Evolutionary conservation across 2,888 invertebrate species (phyloP).

Genomic region (Cylindroiulus punctatus): DNA sequence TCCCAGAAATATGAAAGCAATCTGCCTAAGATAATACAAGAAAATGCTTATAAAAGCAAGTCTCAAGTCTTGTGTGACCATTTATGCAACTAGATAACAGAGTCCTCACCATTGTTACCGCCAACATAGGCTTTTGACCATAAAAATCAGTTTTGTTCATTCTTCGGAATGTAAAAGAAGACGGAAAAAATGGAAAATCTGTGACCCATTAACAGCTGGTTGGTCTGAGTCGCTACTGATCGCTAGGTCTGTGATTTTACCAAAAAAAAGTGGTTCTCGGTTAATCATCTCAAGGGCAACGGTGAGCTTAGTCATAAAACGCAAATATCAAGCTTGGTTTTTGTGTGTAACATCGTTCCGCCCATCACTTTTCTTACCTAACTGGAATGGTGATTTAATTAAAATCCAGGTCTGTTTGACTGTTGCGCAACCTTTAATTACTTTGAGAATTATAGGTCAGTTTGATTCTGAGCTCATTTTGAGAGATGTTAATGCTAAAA

Average conservation of each 20-base stretch:
- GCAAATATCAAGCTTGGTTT: neutral
- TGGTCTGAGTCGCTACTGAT: neutral
- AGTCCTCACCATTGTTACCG: neutral
- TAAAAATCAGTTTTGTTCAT: neutral
- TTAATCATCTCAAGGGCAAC: slow-evolving; percentile 25
- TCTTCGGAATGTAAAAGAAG: neutral
- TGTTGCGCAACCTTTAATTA: neutral
- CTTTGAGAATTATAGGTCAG: no score
- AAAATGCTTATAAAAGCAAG: neutral
- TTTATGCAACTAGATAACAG: neutral
- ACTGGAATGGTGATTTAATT: neutral
- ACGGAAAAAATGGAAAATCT: neutral
- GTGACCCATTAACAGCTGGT: neutral
- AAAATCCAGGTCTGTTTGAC: neutral
- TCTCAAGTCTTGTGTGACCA: neutral
- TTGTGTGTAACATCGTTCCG: neutral
- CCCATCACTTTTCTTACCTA: neutral
- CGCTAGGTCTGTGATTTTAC: neutral
- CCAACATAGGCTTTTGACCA: neutral
- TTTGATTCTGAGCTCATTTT: no score
- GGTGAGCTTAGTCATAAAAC: neutral
- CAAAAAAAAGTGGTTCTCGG: neutral
- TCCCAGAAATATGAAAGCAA: slow-evolving; percentile 20
- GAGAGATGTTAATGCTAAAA: no score
- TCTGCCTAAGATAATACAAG: neutral